These are phyloP conservation scores for Margarornis squamiger DNA, from an alignment of 2,797 vertebrate species.

Conservation along the genomic window DNA sequence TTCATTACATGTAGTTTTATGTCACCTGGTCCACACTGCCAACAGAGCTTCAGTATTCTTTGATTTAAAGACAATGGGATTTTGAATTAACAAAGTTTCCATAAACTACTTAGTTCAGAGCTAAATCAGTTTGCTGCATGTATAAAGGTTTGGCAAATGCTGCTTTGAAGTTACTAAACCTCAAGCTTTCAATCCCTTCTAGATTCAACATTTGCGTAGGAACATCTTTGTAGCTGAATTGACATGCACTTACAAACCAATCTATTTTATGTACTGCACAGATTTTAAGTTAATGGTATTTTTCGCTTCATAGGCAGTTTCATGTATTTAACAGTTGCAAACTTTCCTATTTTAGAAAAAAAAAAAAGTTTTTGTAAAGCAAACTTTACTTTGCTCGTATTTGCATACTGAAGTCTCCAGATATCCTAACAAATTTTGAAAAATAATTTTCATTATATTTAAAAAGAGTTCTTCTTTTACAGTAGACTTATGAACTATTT, in stretches of 20 bases:
- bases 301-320: neutral
- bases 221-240: neutral
- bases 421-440: neutral
- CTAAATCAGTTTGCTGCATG: neutral
- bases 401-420: neutral
- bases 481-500: neutral
- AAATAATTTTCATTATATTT: neutral
- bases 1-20: neutral
- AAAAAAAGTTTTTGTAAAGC: neutral
- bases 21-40: neutral
- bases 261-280: neutral
- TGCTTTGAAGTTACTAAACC: constrained; percentile 19
- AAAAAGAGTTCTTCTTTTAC: neutral
- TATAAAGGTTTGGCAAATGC: neutral
- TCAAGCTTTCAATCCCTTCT: neutral
- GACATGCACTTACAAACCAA: neutral
- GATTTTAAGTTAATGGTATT: neutral
- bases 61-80: constrained; percentile 27
- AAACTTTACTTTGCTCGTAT: neutral
- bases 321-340: neutral
- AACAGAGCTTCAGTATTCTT: neutral
- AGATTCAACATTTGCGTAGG: neutral
- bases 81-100: constrained; percentile 19
- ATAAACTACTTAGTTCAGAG: constrained; percentile 3
- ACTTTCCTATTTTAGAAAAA: neutral